These are phyloP conservation scores for Cetonia aurata DNA, from an alignment of 2,888 invertebrate genomes.

Conservation along the genomic window DNA sequence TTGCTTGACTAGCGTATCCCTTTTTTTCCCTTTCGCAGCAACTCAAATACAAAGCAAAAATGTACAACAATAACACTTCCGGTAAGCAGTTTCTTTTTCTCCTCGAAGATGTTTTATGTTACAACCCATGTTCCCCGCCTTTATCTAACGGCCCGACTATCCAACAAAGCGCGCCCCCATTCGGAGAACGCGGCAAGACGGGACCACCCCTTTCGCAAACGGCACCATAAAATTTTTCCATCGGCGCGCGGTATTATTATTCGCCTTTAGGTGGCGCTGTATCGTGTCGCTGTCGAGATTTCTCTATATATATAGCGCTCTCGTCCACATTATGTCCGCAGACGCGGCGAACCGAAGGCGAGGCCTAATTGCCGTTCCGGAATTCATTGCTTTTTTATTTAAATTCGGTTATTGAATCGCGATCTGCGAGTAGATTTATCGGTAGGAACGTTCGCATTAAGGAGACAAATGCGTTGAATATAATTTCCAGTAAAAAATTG, in stretches of 20 bases:
- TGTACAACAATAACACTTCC: too few relatives aligned
- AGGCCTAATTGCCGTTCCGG: too few relatives aligned
- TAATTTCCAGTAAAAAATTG: too few relatives aligned
- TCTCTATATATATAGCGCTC: background rate
- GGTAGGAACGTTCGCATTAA: too few relatives aligned
- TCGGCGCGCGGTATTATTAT: slow-evolving; percentile 9
- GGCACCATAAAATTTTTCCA: slow-evolving; percentile 24
- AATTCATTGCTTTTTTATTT: too few relatives aligned
- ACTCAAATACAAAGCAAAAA: too few relatives aligned
- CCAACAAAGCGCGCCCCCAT: slow-evolving; percentile 7
- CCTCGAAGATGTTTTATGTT: slow-evolving; percentile 4
- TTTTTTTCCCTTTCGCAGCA: too few relatives aligned
- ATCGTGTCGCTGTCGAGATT: slow-evolving; percentile 5
- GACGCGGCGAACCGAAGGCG: background rate
- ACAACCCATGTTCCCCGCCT: background rate
- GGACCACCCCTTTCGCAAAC: slow-evolving; percentile 9
- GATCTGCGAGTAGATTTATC: too few relatives aligned
- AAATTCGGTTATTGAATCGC: too few relatives aligned
- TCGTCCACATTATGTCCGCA: background rate
- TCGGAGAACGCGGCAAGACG: background rate
- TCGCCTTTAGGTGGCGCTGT: slow-evolving; percentile 12
- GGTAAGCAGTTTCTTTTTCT: background rate
- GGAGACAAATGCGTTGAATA: too few relatives aligned
- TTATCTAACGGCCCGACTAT: slow-evolving; percentile 19
- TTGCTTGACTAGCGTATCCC: too few relatives aligned